Base-by-base conservation (phyloP, 2,797 vertebrate genomes). In the Botia almorhae region DNA sequence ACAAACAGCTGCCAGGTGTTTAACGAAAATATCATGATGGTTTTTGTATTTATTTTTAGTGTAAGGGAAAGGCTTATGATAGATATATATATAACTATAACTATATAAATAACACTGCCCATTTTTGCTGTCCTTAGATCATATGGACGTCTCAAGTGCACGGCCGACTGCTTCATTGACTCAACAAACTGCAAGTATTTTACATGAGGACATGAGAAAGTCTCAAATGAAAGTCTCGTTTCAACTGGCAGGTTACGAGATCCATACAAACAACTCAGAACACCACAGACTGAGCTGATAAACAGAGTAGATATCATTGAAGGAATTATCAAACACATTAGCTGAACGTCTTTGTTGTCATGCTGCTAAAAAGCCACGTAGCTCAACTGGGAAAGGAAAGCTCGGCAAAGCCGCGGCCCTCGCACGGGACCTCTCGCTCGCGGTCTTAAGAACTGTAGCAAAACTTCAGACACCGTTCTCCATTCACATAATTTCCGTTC, bases 111-210 rank as follows among this genome's bases (percentile, higher is more conserved):
- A 39, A n/a, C 11, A n/a, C 21, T 82, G 69, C 82, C 23, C 3
- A 83, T 29, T 76, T 68, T 33, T 85, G 5, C 82, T 48, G 1
- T 78, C 78, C 78, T 46, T 85, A 99, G 98, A 89, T 98, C 98
- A 11, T 97, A 98, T 0, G 98, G 98, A 87, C 94, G 93, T 85
- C 89, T 99, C 80, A 94, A 90, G 82, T 99, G 98, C 90, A 96
- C 96, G 26, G 85, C 91, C 0, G 93, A 95, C 87, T 99, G 98
- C 84, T 93, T 93, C 81, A 98, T 99, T 26, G 98, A 99, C 92
- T 99, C 98, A 74, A 99, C 98, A 85, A 96, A 97, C 89, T 99
- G 98, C 90, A 97, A 98, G 48, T 99, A 97, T 91, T 99, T 99
- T 91, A 98, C 97, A 85, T 99, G 97, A 99, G 84, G 81, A 84